Conservation (phyloP, 2,113 vertebrate genomes). For the Mesoclemmys tuberculata region DNA sequence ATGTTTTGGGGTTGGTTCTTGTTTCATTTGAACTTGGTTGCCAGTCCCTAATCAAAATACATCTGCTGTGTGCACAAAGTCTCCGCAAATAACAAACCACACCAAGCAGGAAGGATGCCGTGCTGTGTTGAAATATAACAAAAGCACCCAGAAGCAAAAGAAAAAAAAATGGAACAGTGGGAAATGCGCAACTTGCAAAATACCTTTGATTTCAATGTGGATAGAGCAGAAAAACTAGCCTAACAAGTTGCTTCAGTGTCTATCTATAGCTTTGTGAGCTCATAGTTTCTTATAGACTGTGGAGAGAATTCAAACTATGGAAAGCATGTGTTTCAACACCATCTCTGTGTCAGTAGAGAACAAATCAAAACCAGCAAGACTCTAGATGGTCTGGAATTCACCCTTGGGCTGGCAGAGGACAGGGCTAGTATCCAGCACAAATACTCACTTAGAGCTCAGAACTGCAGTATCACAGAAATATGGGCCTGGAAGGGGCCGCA, state of each 20-base stretch:
- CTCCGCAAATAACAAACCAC: neutral
- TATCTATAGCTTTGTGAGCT: conserved; percentile 40
- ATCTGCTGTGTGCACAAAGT: neutral
- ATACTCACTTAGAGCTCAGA: neutral
- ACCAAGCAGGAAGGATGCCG: neutral
- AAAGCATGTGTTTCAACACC: conserved; percentile 47
- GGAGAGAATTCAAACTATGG: neutral
- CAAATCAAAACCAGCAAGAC: neutral
- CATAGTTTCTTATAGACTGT: neutral
- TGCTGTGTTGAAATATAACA: fast-evolving
- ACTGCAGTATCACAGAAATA: neutral
- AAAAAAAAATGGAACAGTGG: neutral
- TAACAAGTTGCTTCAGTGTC: conserved; percentile 32
- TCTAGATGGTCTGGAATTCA: neutral
- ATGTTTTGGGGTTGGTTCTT: neutral
- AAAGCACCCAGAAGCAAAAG: neutral
- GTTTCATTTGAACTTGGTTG: neutral
- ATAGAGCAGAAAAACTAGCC: neutral
- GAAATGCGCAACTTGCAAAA: neutral
- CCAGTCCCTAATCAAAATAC: neutral
- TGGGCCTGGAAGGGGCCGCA: neutral
- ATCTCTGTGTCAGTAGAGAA: fast-evolving
- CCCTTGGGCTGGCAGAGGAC: fast-evolving
- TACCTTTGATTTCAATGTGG: conserved; percentile 10
- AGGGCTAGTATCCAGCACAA: neutral